A percentile compares a stretch with the other conserved stretches of the same genome.
These are phyloP conservation scores for Patiria miniata DNA, from an alignment of 35 echinoderm and acorn worm genomes.

Conservation along the genomic window DNA sequence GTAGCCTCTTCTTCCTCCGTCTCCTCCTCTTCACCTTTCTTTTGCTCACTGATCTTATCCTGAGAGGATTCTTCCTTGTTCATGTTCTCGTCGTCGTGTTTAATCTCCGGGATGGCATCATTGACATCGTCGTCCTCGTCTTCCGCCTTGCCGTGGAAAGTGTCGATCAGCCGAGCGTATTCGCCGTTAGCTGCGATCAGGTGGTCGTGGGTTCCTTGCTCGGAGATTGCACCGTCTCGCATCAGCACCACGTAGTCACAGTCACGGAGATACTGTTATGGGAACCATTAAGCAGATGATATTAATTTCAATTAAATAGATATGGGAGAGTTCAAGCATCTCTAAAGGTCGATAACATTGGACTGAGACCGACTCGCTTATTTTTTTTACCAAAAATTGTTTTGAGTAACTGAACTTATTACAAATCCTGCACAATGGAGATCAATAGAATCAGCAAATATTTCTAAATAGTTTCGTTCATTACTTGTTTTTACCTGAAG, in stretches of 20 bases:
- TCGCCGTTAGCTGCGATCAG: slow-evolving; percentile 61
- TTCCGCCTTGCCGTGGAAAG: slow-evolving; percentile 73
- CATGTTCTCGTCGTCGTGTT: neutral
- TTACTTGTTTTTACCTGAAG: slow-evolving; percentile 66
- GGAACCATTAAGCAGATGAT: neutral
- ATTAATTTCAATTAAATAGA: neutral
- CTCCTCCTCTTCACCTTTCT: neutral
- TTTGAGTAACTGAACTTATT: too few relatives aligned
- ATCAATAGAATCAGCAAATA: too few relatives aligned
- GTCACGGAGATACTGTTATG: slow-evolving; percentile 82
- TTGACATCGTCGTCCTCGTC: slow-evolving; percentile 58
- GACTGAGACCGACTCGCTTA: too few relatives aligned
- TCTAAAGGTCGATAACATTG: too few relatives aligned
- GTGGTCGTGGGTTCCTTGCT: slow-evolving; percentile 70
- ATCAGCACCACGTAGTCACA: slow-evolving; percentile 82
- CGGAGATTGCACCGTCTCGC: slow-evolving; percentile 73
- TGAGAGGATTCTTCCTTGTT: slow-evolving; percentile 11
- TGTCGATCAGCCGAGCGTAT: slow-evolving; percentile 76
- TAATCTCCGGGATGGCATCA: slow-evolving; percentile 23
- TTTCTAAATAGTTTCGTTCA: too few relatives aligned
- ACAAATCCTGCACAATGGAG: too few relatives aligned
- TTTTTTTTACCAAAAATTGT: too few relatives aligned
- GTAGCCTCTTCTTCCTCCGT: neutral
- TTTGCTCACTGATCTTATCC: neutral
- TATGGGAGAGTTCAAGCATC: neutral